Base-by-base conservation (phyloP, 1,140 invertebrate species). In the Bombus confusus region DNA sequence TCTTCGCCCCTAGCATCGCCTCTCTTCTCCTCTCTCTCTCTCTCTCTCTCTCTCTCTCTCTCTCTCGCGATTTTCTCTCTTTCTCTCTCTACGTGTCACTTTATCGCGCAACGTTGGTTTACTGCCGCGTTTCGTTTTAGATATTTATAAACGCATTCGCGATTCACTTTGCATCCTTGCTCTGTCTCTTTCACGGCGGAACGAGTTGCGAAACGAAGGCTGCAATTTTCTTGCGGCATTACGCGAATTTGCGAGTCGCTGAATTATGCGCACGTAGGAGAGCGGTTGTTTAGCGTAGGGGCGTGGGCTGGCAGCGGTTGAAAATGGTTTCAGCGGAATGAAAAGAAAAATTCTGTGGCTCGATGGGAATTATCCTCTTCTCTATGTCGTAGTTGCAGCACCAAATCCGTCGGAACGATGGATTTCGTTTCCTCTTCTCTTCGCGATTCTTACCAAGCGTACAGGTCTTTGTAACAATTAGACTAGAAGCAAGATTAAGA, bases 91-190 rank as follows among this genome's bases (percentile, higher is more conserved):
- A 2, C 34, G 37, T 43, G 34, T n/a, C 22, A 47, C 39, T 80
- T 77, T n/a, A 77, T 78, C n/a, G 13, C 15, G 0, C 31, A 28
- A 62, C 12, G 31, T 22, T n/a, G 31, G 37, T 73, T 59, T 78
- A 59, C 9, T 37, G 8, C n/a, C n/a, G 34, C 37, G 75, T 64
- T 57, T 57, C 66, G 28, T 41, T 80, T 39, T 41, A 22, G 77
- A 80, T 85, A 85, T 85, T 80, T 72, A 80, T 80, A 80, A 72
- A 59, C 52, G 57, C 71, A 34, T 73, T 52, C 68, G 68, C 83
- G 39, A 80, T 52, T 80, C 68, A 64, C 68, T 80, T 80, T 72
- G 10, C 34, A 6, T 2, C 3, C 4, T 1, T 34, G n/a, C 13
- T 66, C 12, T 5, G 25, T 39, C 28, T 41, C 18, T 78, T 77